A percentile compares a stretch with the other conserved stretches of the same genome.
These are phyloP conservation scores for Tinea trinotella DNA, from an alignment of 2,888 invertebrate genomes.

Conservation along the genomic window DNA sequence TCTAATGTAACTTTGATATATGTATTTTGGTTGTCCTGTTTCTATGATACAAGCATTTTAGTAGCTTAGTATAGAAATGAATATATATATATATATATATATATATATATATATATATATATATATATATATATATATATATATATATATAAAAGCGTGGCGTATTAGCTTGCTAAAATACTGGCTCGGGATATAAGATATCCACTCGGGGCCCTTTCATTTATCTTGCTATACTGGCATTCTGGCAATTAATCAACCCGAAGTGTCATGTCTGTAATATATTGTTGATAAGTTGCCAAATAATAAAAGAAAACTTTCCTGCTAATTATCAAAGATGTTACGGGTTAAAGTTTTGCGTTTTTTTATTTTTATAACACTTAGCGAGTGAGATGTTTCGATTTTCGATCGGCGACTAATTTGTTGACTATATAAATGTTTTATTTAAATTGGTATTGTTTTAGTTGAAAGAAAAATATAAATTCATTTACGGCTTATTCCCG, in stretches of 20 bases:
- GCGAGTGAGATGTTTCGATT: constrained; percentile 7
- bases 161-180: too few relatives aligned
- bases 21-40: too few relatives aligned
- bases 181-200: too few relatives aligned
- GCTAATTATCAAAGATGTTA: constrained; percentile 61
- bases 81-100: too few relatives aligned
- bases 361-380: constrained; percentile 33
- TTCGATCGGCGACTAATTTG: constrained; percentile 9
- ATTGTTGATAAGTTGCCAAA: constrained; percentile 40
- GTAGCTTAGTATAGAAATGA: too few relatives aligned
- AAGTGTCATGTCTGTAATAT: constrained; percentile 58
- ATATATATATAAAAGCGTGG: background rate
- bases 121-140: too few relatives aligned
- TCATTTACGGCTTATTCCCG: too few relatives aligned
- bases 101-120: background rate
- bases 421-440: too few relatives aligned
- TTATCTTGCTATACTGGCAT: constrained; percentile 60
- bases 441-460: too few relatives aligned
- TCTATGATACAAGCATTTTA: too few relatives aligned
- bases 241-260: constrained; percentile 64
- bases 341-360: constrained; percentile 32
- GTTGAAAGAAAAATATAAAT: too few relatives aligned
- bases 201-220: constrained; percentile 31
- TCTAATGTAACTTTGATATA: too few relatives aligned
- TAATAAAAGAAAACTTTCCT: constrained; percentile 62